These are phyloP conservation scores for Etheostoma nigrum DNA, from an alignment of 2,797 vertebrate genomes.

Conservation along the genomic window DNA sequence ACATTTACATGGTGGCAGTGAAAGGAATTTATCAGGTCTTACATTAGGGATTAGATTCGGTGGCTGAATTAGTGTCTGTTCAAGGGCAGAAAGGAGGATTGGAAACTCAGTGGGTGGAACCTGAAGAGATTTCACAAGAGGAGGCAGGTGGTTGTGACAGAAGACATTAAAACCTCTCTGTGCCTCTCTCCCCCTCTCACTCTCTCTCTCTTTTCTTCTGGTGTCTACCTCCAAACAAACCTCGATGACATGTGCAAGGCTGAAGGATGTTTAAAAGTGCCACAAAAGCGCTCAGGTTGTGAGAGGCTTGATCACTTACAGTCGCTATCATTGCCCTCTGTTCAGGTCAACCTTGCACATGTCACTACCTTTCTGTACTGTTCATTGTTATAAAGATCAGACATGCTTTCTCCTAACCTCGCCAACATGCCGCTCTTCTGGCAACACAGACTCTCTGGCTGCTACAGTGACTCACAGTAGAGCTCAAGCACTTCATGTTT, in stretches of 20 bases:
- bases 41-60: constrained; percentile 72
- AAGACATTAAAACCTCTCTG: constrained; percentile 73
- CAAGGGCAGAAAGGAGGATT: constrained; percentile 72
- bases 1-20: constrained; percentile 72
- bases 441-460: background rate
- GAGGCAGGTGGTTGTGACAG: constrained; percentile 83
- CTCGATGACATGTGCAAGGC: constrained; percentile 44
- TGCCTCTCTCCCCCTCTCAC: constrained; percentile 27
- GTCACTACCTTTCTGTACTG: constrained; percentile 28
- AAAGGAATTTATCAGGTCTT: constrained; percentile 73
- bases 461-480: constrained; percentile 51
- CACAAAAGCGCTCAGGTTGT: constrained; percentile 11
- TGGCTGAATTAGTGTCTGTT: constrained; percentile 74
- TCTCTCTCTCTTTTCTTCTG: constrained; percentile 42
- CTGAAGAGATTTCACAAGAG: constrained; percentile 80
- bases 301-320: constrained; percentile 38
- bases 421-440: constrained; percentile 24
- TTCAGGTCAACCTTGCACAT: constrained; percentile 23
- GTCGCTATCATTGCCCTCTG: constrained; percentile 35
- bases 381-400: constrained; percentile 46
- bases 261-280: constrained; percentile 44
- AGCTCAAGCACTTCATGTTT: constrained; percentile 48
- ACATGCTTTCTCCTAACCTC: constrained; percentile 38
- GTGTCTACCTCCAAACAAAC: constrained; percentile 47
- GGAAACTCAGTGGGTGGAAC: constrained; percentile 78